Conservation (phyloP, 2,888 invertebrate genomes). For the Aspidiotus destructor region DNA sequence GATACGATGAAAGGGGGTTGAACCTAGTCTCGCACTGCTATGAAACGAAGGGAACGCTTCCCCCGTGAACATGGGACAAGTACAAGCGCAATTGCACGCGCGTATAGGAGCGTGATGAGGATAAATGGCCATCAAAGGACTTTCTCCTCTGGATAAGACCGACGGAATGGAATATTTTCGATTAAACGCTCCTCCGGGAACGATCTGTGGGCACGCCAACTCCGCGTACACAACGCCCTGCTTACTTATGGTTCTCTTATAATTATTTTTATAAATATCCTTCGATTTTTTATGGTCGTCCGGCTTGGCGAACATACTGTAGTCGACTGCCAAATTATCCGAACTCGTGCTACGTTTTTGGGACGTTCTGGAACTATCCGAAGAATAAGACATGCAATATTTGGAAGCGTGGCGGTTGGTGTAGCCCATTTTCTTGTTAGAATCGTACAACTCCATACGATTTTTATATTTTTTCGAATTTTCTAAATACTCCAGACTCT, state of each 20-base stretch:
- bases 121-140: neutral
- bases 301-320: slow-evolving; percentile 29
- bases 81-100: slow-evolving; percentile 8
- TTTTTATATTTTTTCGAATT: slow-evolving; percentile 37
- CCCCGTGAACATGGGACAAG: slow-evolving; percentile 12
- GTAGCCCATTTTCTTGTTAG: slow-evolving; percentile 18
- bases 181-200: neutral
- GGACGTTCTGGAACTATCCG: slow-evolving; percentile 26
- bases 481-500: slow-evolving; percentile 43
- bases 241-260: slow-evolving; percentile 1
- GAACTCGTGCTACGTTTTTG: slow-evolving; percentile 42
- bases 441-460: slow-evolving; percentile 33
- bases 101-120: slow-evolving; percentile 15
- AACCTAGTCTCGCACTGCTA: neutral
- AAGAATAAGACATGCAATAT: slow-evolving; percentile 11
- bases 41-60: slow-evolving; percentile 8
- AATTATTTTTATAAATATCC: neutral
- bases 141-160: neutral
- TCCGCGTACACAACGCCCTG: slow-evolving; percentile 25
- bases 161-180: slow-evolving; percentile 11
- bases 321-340: slow-evolving; percentile 55
- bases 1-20: slow-evolving; percentile 29
- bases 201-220: slow-evolving; percentile 16
- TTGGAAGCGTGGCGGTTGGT: slow-evolving; percentile 12
- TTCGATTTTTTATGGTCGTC: slow-evolving; percentile 1